Evolutionary conservation across 2,797 vertebrate genomes (phyloP).

Genomic region (Bovichtus variegatus): DNA sequence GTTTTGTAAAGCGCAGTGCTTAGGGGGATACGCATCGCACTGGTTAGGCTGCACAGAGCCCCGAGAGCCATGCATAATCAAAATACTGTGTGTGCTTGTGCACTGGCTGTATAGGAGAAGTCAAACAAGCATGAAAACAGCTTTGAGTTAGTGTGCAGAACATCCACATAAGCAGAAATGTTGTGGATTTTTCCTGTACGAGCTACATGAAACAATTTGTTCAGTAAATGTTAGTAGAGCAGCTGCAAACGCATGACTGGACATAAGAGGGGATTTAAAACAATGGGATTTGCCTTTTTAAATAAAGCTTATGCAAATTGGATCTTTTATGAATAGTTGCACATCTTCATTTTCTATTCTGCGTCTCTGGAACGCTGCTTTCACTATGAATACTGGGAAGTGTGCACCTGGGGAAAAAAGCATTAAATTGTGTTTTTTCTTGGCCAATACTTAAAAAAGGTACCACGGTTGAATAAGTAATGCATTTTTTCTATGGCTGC

Average conservation of each 20-base stretch:
- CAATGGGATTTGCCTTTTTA: conserved; percentile 9
- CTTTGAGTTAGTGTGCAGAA: conserved; percentile 31
- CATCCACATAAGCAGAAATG: conserved; percentile 8
- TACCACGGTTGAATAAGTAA: neutral
- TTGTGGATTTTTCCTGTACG: conserved; percentile 1
- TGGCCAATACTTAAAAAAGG: neutral
- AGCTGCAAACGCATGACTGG: conserved; percentile 19
- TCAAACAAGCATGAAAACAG: conserved; percentile 52
- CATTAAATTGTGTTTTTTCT: neutral
- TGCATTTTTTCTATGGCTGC: neutral
- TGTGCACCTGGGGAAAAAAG: neutral
- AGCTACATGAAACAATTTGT: conserved; percentile 21
- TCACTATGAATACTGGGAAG: neutral
- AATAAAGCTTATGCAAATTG: conserved; percentile 15
- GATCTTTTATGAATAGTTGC: conserved; percentile 6
- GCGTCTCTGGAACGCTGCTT: neutral
- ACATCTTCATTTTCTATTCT: neutral
- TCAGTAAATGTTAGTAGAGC: conserved; percentile 20
- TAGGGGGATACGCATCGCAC: conserved; percentile 44
- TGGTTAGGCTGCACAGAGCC: conserved; percentile 34
- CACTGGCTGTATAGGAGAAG: conserved; percentile 27
- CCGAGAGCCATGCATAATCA: conserved; percentile 39
- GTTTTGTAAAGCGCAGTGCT: conserved; percentile 51
- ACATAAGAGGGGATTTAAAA: conserved; percentile 23
- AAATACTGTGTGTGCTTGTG: conserved; percentile 29